These are phyloP conservation scores for Gila robusta DNA, from an alignment of 2,797 vertebrate genomes.

Conservation along the genomic window DNA sequence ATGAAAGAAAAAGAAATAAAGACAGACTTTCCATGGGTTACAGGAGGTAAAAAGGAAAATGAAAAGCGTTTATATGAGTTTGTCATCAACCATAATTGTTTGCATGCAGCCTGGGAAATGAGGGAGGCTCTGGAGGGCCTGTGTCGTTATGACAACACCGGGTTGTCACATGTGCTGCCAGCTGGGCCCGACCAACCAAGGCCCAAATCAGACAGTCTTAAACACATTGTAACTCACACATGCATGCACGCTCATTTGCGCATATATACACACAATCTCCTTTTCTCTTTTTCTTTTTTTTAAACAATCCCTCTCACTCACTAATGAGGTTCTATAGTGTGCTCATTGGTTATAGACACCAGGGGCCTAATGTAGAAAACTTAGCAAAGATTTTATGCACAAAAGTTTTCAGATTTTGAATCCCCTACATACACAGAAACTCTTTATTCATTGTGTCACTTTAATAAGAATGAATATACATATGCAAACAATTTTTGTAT, in stretches of 20 bases:
- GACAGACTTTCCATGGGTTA: constrained; percentile 64
- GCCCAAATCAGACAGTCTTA: constrained; percentile 37
- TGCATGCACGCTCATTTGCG: constrained; percentile 10
- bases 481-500: not conserved
- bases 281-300: constrained; percentile 18
- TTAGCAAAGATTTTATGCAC: not conserved
- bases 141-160: constrained; percentile 51
- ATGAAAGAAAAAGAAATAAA: constrained; percentile 59
- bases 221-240: constrained; percentile 36
- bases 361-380: not conserved
- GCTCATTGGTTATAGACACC: constrained; percentile 21
- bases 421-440: not conserved
- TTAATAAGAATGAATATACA: not conserved
- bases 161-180: constrained; percentile 50
- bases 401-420: not conserved
- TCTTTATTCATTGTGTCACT: not conserved
- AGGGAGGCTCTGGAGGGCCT: constrained; percentile 24
- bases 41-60: constrained; percentile 1
- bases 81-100: constrained; percentile 50
- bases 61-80: constrained; percentile 35
- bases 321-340: constrained; percentile 38
- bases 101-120: constrained; percentile 47
- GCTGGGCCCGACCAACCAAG: constrained; percentile 10
- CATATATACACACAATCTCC: constrained; percentile 41
- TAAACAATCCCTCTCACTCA: constrained; percentile 33